Base-by-base conservation (phyloP, 2,888 invertebrate species). In the Suillia variegata region DNA sequence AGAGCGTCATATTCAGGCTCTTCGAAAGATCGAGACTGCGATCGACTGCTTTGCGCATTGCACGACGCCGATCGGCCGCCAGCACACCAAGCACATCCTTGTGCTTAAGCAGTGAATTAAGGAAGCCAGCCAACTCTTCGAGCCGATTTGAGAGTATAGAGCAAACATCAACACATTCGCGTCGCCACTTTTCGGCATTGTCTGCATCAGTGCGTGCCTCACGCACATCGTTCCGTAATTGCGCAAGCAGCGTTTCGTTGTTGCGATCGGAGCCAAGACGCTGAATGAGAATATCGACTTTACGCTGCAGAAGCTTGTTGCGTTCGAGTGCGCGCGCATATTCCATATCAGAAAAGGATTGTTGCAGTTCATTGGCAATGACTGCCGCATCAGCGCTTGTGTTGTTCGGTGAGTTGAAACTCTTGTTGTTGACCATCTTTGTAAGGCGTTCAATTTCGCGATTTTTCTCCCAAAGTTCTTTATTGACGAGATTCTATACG, bases 81-180 rank as follows among this genome's bases (percentile, higher is more conserved):
- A 86, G 68, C 45, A 84, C 82, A 17, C 85, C 85, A 8, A 85
- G 67, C n/a, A 85, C 82, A 50, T 83, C 83, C 69, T 85, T 85
- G 62, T 86, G 84, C 65, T 84, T 84, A 1, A 88, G 78, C 51
- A 88, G 74, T 0, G 86, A 85, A 64, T 87, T 85, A 10, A 88
- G 79, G 71, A 88, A 88, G 13, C 84, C 81, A 1, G 87, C 87
- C 47, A 88, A 74, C 70, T 88, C 88, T 66, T 87, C 86, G 3
- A 88, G 71, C 0, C 87, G 84, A 26, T 78, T 82, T 18, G 85
- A 85, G 6, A 88, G 75, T 45, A 85, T 74, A 1, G 68, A 61
- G 64, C 81, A 82, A 1, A 82, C 74, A 55, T 81, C 78, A 1
- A 75, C 71, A 57, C 80, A 82, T 57, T 81, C 79, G 3, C 68